Conservation (phyloP, 2,113 vertebrate genomes). For the Chionodraco myersi region DNA sequence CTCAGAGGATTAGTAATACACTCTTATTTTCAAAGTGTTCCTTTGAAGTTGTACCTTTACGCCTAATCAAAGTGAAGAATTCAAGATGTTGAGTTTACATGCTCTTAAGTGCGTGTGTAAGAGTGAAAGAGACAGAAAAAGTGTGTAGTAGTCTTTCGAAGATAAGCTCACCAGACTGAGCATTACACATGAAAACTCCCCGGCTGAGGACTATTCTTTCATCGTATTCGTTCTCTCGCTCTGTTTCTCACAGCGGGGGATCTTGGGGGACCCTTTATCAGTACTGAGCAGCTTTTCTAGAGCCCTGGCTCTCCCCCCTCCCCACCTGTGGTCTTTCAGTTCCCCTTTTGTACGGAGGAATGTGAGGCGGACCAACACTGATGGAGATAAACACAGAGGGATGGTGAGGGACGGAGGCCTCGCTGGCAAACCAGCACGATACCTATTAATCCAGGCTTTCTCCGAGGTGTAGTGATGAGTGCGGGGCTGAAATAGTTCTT, state of each 20-base stretch:
- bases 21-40: slow-evolving; percentile 67
- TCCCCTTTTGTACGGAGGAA: slow-evolving; percentile 75
- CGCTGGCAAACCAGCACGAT: slow-evolving; percentile 42
- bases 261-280: slow-evolving; percentile 79
- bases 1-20: slow-evolving; percentile 78
- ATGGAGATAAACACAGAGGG: slow-evolving; percentile 68
- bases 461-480: slow-evolving; percentile 25
- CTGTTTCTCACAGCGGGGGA: slow-evolving; percentile 68
- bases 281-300: slow-evolving; percentile 71
- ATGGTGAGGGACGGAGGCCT: slow-evolving; percentile 57
- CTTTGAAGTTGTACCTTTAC: slow-evolving; percentile 77
- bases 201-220: slow-evolving; percentile 45
- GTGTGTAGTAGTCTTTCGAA: slow-evolving; percentile 42
- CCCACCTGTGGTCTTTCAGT: slow-evolving; percentile 71
- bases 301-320: slow-evolving; percentile 20
- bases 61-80: slow-evolving; percentile 65
- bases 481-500: not conserved
- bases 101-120: slow-evolving; percentile 24
- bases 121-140: slow-evolving; percentile 14
- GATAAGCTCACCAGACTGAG: slow-evolving; percentile 64
- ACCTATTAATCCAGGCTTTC: slow-evolving; percentile 64
- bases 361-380: slow-evolving; percentile 61
- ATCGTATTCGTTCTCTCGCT: slow-evolving; percentile 50
- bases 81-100: slow-evolving; percentile 70
- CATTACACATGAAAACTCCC: slow-evolving; percentile 67